phyloP scores from a whole-genome alignment of 2,888 invertebrate species.

The Parasteatoda lunata region DNA sequence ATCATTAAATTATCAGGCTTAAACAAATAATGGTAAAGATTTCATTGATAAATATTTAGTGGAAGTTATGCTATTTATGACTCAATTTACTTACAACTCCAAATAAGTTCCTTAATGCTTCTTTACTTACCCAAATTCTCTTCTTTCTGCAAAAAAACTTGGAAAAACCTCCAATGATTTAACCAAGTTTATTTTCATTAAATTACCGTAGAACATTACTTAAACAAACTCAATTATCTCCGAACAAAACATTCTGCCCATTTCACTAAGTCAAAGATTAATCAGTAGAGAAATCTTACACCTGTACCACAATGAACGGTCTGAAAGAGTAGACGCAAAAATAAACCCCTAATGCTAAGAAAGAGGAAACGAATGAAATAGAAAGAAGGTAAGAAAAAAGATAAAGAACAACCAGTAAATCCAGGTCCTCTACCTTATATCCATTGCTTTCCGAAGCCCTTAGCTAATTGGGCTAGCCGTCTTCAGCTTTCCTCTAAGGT shows the following conservation, averaged over 20 bases:
- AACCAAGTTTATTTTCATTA: conserved; percentile 9
- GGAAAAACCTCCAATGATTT: conserved; percentile 11
- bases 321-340: background rate
- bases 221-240: conserved; percentile 41
- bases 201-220: conserved; percentile 42
- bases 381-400: conserved; percentile 19
- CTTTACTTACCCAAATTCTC: background rate
- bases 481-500: conserved; percentile 44
- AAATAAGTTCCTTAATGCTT: background rate
- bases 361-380: background rate
- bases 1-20: too few relatives aligned
- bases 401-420: conserved; percentile 6
- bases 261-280: conserved; percentile 43
- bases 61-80: too few relatives aligned
- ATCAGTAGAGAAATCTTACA: conserved; percentile 36
- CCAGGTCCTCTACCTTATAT: conserved; percentile 25
- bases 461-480: conserved; percentile 50
- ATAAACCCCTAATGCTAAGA: conserved; percentile 20
- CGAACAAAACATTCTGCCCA: conserved; percentile 35
- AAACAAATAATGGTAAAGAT: too few relatives aligned
- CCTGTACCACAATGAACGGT: conserved; percentile 19
- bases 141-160: background rate
- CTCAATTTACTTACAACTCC: background rate
- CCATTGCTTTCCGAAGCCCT: conserved; percentile 18
- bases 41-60: too few relatives aligned